Evolutionary conservation across 2,888 invertebrate genomes (phyloP), one percentile per base, ranked within the genome.

Genomic region (Notodonta dromedarius): DNA sequence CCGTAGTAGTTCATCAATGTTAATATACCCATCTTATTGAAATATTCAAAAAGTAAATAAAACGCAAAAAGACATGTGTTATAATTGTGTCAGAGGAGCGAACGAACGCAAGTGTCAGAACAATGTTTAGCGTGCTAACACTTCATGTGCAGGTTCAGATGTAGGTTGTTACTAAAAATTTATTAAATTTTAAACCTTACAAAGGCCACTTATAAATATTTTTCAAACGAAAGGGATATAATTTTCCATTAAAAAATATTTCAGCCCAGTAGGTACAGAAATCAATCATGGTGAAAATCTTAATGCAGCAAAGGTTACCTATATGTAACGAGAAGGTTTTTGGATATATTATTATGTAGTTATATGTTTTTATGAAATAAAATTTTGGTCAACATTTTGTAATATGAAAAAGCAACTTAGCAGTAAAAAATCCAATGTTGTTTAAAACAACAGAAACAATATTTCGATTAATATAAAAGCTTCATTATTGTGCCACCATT

Each of bases 61-160:
- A 68, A 65, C 66, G 52, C 56, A 67, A 50, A 61, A 58, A 67
- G 60, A 74, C 77, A 80, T 72, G 71, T 80, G 77, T 76, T 76
- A 60, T 68, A 81, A 76, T 70, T 77, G 71, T 82, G 82, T 81
- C 79, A 79, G 60, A 78, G 67, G 59, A 73, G 72, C 71, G 71
- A 67, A 65, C 65, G 69, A 59, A 67, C 71, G 70, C 82, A 83
- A 79, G 83, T 83, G 82, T 79, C 72, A 67, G 71, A 75, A 82
- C 83, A 81, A 59, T 67, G 62, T 59, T 72, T 55, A 69, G 50
- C 63, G 57, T 64, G 62, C 61, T 58, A 60, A 59, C 69, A 66
- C 62, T 67, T 72, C 70, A 63, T 64, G 59, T 69, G 53, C n/a
- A n/a, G n/a, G n/a, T n/a, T n/a, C 55, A 55, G 73, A 75, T 70